Evolutionary conservation across 2,888 invertebrate genomes (phyloP), one percentile per base, ranked within the genome.

Genomic region (Drosophila subquinaria): DNA sequence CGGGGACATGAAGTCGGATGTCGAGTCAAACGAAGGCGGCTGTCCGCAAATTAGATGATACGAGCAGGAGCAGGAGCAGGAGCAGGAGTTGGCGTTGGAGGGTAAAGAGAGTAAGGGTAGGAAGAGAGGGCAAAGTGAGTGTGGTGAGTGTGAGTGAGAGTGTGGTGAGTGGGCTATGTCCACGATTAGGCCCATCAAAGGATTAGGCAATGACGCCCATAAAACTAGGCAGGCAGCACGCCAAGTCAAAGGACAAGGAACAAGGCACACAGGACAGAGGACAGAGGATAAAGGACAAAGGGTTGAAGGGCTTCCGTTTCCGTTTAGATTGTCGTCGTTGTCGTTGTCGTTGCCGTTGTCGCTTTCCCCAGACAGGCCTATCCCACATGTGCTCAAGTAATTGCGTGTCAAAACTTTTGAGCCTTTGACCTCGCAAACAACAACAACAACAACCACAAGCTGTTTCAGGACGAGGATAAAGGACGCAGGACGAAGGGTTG

Each of bases 321-420:
- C 43, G 33, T 23, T 45, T 38, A 38, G n/a, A 30, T 8, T 30
- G 40, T 47, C 43, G 61, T 30, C 30, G 45, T 45, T 30, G 33
- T 33, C 35, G 17, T 47, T 8, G 35, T 61, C 50, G 42, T 47
- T 8, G 35, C 52, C 50, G 42, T 33, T 50, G 50, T 20, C 35
- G 51, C 51, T 51, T 51, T 23, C 36, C 35, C 35, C 67, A 65
- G 60, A 67, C 64, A 65, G 67, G 71, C 61, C 82, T 85, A 81
- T 81, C 85, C 89, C 84, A 82, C 78, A 88, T 82, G 82, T 66
- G 73, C 43, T 56, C 74, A 84, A 87, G 90, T 89, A 90, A 89
- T 90, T 90, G 90, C 81, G 85, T 89, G 90, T 89, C 90, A 89
- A 87, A 87, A 89, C 81, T 88, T 89, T 84, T 82, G 63, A 85